These are phyloP conservation scores for Taenioides sp. DNA, from an alignment of 2,797 vertebrate species.

Conservation along the genomic window DNA sequence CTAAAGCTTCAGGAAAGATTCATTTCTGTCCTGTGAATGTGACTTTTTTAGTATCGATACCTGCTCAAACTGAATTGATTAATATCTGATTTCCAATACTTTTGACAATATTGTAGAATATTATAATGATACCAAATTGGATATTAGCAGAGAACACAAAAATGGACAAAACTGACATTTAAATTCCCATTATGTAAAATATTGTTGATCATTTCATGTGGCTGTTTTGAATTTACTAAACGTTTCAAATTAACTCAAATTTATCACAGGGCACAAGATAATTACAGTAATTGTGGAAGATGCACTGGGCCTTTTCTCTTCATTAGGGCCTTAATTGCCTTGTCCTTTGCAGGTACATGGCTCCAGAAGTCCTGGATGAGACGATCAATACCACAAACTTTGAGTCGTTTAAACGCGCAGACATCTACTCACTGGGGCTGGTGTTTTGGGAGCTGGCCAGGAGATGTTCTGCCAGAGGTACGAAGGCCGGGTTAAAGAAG, in stretches of 20 bases:
- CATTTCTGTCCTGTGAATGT: too few relatives aligned
- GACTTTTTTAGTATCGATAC: too few relatives aligned
- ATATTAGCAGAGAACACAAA: not conserved
- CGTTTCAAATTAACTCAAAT: conserved; percentile 1
- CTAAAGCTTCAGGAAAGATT: too few relatives aligned
- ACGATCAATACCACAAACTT: conserved; percentile 89
- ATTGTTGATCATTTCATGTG: conserved; percentile 11
- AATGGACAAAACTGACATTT: not conserved
- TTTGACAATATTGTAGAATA: too few relatives aligned
- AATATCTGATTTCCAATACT: too few relatives aligned
- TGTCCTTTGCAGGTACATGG: conserved; percentile 90
- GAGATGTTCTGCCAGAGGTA: conserved; percentile 91
- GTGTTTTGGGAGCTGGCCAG: conserved; percentile 96
- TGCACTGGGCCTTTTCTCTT: conserved; percentile 14
- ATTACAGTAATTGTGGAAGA: conserved; percentile 20
- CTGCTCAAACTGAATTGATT: too few relatives aligned
- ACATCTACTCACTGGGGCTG: conserved; percentile 93
- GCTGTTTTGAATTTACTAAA: conserved; percentile 1
- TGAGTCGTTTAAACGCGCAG: conserved; percentile 93
- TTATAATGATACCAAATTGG: not conserved
- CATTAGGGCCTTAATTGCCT: conserved; percentile 59
- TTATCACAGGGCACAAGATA: conserved; percentile 1
- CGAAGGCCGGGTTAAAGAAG: not conserved
- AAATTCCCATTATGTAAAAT: not conserved
- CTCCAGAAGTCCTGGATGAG: conserved; percentile 95